Base-by-base conservation (phyloP, 2,113 vertebrate species). In the Dissostichus mawsoni region DNA sequence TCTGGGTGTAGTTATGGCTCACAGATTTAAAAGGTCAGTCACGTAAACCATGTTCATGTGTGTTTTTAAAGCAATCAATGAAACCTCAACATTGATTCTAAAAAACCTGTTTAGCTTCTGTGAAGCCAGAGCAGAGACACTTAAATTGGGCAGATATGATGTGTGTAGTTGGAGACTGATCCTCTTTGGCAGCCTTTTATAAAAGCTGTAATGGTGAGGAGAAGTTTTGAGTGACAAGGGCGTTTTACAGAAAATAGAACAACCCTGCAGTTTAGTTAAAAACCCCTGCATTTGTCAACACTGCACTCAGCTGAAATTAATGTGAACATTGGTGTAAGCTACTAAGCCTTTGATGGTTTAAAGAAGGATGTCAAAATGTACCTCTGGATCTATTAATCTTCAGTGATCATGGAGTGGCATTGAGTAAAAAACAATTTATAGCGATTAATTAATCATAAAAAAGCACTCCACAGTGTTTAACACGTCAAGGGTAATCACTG, bases 51-150 rank as follows among this genome's bases (percentile, higher is more conserved):
- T 61, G 47, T 74, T 62, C 74, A 56, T 10, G 55, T 73, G 68
- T 73, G 71, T 69, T 80, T 80, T 80, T 69, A 73, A 76, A 23
- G 47, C 41, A 80, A 69, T 87, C 85, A 74, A 80, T 83, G 74
- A 70, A 56, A 85, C 62, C 56, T 50, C 73, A 69, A 23, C 63
- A 41, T 1, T 59, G 72, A 69, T 36, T 64, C 47, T 61, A 51
- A 83, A 80, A 82, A 16, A 53, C 51, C 41, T 41, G 65, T 75
- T 76, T 56, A 63, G 62, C 51, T 18, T 66, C 25, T 11, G 61
- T 62, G 61, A 67, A 78, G 36, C 66, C 17, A 13, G 7, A 52
- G 33, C 33, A 73, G 41, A 51, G 72, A 74, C 20, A 29, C 45
- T 64, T 5, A 41, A 63, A 73, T 14, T 69, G 68, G 47, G 36